A percentile compares a stretch with the other conserved stretches of the same genome.
Conservation (phyloP, 1,140 invertebrate species). For the Octopus bimaculoides region DNA sequence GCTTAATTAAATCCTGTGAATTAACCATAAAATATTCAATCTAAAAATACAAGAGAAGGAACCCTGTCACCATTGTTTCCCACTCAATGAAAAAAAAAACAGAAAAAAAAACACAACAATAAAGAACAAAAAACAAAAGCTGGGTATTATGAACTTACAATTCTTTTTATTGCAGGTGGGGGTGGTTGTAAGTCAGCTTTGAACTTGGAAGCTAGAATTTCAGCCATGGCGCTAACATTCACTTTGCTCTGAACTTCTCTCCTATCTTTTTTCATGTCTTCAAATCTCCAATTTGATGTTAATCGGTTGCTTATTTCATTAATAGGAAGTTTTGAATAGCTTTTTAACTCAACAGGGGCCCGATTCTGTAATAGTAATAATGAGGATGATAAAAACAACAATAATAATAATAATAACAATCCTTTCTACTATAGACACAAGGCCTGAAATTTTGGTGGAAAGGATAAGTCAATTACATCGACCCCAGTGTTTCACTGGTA, state of each 20-base stretch:
- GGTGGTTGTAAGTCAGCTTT: conserved; percentile 24
- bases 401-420: too few species aligned
- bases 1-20: background rate
- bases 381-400: too few species aligned
- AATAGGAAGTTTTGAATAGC: conserved; percentile 43
- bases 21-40: conserved; percentile 17
- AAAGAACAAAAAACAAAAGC: background rate
- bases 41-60: background rate
- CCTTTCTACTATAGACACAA: too few species aligned
- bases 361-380: background rate
- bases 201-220: conserved; percentile 61
- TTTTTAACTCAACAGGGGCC: conserved; percentile 29
- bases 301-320: conserved; percentile 44
- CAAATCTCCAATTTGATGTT: conserved; percentile 27
- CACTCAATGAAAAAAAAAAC: too few species aligned
- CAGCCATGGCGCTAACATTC: conserved; percentile 84
- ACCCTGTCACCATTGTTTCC: too few species aligned
- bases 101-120: too few species aligned
- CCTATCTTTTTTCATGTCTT: background rate
- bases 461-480: too few species aligned
- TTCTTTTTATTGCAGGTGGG: conserved; percentile 21
- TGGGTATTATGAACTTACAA: conserved; percentile 17
- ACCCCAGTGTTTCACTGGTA: too few species aligned
- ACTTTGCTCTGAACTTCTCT: conserved; percentile 64
- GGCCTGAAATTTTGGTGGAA: too few species aligned